phyloP scores from a whole-genome alignment of 2,113 vertebrate species.

The Guaruba guarouba region DNA sequence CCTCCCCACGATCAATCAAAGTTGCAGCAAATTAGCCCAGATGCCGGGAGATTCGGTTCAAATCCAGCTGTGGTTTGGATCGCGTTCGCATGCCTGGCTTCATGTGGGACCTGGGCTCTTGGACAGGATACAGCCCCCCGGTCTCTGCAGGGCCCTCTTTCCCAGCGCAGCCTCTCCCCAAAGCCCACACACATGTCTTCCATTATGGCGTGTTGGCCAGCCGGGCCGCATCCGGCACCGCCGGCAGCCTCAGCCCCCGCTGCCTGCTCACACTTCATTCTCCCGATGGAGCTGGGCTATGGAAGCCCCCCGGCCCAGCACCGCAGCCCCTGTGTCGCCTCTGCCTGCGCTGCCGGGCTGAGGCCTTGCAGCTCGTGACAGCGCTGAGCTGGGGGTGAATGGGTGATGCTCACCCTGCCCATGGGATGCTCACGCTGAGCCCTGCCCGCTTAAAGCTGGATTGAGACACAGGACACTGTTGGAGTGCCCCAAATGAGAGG shows the following conservation, averaged over 20 bases:
- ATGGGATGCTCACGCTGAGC: background rate
- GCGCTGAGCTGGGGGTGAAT: fast-evolving
- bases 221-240: constrained; percentile 53
- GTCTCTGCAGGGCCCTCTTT: constrained; percentile 64
- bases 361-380: background rate
- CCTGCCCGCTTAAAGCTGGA: background rate
- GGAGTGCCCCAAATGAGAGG: background rate
- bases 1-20: constrained; percentile 68
- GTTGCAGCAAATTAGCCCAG: constrained; percentile 66
- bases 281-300: background rate
- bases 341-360: background rate
- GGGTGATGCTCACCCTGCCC: background rate
- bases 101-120: constrained; percentile 64
- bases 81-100: constrained; percentile 53
- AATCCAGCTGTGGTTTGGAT: constrained; percentile 68
- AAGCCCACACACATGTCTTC: constrained; percentile 70
- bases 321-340: background rate
- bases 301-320: background rate
- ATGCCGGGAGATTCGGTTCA: constrained; percentile 64
- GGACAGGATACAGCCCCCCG: constrained; percentile 65
- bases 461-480: background rate
- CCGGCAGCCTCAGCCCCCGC: constrained; percentile 57
- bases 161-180: constrained; percentile 59
- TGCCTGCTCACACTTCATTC: constrained; percentile 24
- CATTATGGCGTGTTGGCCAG: constrained; percentile 53